These are phyloP conservation scores for Leptopilina clavipes DNA, from an alignment of 1,140 invertebrate species.

Conservation along the genomic window DNA sequence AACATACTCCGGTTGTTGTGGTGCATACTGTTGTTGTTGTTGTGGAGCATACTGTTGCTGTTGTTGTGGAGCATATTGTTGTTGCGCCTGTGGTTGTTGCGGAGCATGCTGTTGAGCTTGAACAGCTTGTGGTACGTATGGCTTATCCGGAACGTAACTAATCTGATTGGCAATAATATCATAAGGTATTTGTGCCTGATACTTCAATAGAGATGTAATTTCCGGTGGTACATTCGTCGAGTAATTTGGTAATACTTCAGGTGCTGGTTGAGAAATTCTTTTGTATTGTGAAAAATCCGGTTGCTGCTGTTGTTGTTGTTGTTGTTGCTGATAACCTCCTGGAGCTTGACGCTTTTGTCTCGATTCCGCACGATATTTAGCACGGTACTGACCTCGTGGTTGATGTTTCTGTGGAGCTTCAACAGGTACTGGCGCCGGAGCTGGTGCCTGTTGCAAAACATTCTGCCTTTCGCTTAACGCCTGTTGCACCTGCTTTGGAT, in stretches of 20 bases:
- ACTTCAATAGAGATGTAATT: conserved; percentile 65
- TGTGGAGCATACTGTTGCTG: conserved; percentile 46
- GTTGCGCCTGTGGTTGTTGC: conserved; percentile 48
- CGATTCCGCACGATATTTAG: conserved; percentile 44
- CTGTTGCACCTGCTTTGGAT: conserved; percentile 59
- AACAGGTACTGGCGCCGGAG: conserved; percentile 19
- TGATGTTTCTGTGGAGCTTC: conserved; percentile 44
- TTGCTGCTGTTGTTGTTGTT: conserved; percentile 48
- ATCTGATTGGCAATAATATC: conserved; percentile 71
- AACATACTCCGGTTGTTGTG: conserved; percentile 30
- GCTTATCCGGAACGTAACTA: conserved; percentile 60
- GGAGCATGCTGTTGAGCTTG: conserved; percentile 43
- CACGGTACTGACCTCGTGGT: conserved; percentile 48
- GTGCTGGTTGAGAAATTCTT: conserved; percentile 58
- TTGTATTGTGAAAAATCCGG: conserved; percentile 54
- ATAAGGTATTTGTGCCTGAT: conserved; percentile 69
- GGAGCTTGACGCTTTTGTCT: conserved; percentile 48
- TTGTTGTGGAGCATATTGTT: conserved; percentile 46
- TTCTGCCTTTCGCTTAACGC: conserved; percentile 34
- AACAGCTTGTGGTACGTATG: conserved; percentile 67
- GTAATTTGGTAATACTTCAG: conserved; percentile 64
- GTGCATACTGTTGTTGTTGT: conserved; percentile 36
- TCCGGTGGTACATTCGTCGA: conserved; percentile 64
- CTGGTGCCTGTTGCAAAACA: conserved; percentile 31
- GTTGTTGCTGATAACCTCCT: conserved; percentile 36